Percentiles rank a stretch among this genome's conserved stretches.
phyloP scores from a whole-genome alignment of 2,888 invertebrate species.

The Phyllotreta cruciferae region DNA sequence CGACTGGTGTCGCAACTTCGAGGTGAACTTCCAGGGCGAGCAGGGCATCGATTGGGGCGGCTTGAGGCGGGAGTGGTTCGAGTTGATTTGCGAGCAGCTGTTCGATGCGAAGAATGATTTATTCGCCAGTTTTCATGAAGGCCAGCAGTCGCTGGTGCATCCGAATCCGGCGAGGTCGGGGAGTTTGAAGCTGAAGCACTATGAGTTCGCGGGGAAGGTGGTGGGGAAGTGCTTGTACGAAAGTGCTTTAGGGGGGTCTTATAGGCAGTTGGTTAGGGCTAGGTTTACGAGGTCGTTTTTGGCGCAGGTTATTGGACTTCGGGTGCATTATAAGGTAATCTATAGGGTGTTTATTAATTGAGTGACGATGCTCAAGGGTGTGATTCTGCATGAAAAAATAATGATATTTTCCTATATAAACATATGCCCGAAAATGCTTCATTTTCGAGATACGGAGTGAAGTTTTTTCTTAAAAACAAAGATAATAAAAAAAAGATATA shows the following conservation, averaged over 20 bases:
- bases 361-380: too few species aligned
- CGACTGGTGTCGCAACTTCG: constrained; percentile 95
- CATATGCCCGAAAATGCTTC: too few species aligned
- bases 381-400: too few species aligned
- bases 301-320: constrained; percentile 90
- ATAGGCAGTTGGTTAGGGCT: constrained; percentile 88
- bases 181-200: constrained; percentile 84
- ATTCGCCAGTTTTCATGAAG: constrained; percentile 86
- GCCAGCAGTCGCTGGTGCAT: constrained; percentile 87
- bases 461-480: too few species aligned
- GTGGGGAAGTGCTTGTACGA: constrained; percentile 96
- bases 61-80: constrained; percentile 93
- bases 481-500: too few species aligned
- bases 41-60: constrained; percentile 97
- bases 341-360: constrained; percentile 8
- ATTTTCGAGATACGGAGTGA: too few species aligned
- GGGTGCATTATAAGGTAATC: constrained; percentile 88
- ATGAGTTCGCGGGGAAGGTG: constrained; percentile 91
- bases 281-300: constrained; percentile 90
- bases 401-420: too few species aligned
- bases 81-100: constrained; percentile 83
- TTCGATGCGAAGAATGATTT: constrained; percentile 86
- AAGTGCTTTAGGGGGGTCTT: constrained; percentile 87
- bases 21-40: constrained; percentile 92
- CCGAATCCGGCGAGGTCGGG: constrained; percentile 83